Evolutionary conservation across 1,140 invertebrate genomes (phyloP), one percentile per base, ranked within the genome.

Genomic region (Gonioctena quinquepunctata): DNA sequence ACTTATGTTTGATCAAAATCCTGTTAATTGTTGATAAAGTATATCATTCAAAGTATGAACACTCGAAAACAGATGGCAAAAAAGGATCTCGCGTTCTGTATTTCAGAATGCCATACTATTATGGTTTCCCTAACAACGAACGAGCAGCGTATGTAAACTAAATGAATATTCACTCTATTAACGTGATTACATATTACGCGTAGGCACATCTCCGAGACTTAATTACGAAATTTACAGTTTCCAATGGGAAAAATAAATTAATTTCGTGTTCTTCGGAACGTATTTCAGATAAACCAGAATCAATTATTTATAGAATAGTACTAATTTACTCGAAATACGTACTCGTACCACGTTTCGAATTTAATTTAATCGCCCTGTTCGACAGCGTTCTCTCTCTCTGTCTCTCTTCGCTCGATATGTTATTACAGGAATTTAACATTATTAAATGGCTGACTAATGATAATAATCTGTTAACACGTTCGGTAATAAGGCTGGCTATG

Each of bases 221-320:
- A 68, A 68, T 68, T 68, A 68, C 66, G 60, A 68, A 68, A 68
- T 68, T 68, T 68, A 60, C 56, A 68, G 66, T 68, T 68, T 59
- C 66, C 21, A 68, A 68, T 68, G 60, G 49, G 42, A 68, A 68
- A 68, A 60, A 59, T 68, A 68, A 68, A 68, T 68, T 61, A 60
- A 68, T 61, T 68, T 61, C 66, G 28, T 57, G 18, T 28, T 48
- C 60, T 25, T 28, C 50, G 23, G 33, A 42, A 42, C 33, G 18
- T 23, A 16, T 68, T 42, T 33, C 19, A 68, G 66, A 60, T 68
- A 68, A 68, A 68, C 25, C 19, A 28, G 57, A 68, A 61, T 68
- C 66, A 68, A 68, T 66, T 64, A 64, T 64, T 64, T 42, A 64
- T 48, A 64, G 27, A 64, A 48, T 48, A 33, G 11, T 21, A 49